Evolutionary conservation across 92 coral and sea anemone species (phyloP).

Genomic region (Parazoanthus atlanticus): DNA sequence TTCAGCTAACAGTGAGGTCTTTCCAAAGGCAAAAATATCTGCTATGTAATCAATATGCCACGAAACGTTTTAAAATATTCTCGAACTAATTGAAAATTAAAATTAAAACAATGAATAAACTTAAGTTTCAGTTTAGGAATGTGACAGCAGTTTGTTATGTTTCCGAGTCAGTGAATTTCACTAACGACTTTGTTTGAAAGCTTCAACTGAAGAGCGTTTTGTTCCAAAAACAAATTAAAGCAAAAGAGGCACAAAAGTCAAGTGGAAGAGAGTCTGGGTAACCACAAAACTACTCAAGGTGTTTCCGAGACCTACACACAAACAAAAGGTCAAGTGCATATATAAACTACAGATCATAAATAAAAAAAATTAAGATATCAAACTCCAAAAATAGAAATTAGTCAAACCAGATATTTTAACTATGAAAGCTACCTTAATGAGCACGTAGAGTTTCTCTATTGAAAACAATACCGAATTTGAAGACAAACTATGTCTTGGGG

Average conservation of each 20-base stretch:
- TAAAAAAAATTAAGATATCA: background rate
- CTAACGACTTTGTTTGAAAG: background rate
- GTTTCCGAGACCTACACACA: background rate
- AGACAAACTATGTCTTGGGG: background rate
- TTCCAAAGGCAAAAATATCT: too few species aligned
- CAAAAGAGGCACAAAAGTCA: background rate
- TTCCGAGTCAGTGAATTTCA: background rate
- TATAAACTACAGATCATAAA: background rate
- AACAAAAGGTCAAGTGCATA: background rate
- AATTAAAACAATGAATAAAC: background rate
- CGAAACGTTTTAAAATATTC: too few species aligned
- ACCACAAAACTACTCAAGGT: background rate
- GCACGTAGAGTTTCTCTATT: too few species aligned
- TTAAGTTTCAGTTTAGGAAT: background rate
- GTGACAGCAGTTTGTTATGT: background rate
- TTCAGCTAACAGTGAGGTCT: too few species aligned
- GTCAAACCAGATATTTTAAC: background rate
- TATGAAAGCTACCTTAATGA: background rate
- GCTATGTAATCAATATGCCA: too few species aligned
- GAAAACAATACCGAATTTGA: background rate
- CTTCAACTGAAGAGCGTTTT: background rate
- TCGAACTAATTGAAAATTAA: background rate
- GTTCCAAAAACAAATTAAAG: background rate
- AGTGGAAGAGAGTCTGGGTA: constrained; percentile 1
- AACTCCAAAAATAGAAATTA: background rate